phyloP scores from a whole-genome alignment of 2,888 invertebrate species.

The Cylindroiulus punctatus region DNA sequence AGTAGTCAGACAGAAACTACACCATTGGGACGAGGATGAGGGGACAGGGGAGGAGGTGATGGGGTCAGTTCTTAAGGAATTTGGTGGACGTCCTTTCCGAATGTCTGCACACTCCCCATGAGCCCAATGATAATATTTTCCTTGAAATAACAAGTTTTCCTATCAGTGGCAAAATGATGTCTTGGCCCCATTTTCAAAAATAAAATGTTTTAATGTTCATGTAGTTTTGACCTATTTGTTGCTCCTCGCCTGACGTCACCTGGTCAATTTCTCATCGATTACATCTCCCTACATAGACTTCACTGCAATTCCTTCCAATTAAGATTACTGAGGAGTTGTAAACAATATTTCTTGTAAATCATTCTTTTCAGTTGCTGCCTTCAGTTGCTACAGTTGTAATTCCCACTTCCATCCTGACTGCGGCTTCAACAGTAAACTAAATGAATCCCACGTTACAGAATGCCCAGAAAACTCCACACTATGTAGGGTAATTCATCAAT shows the following conservation, averaged over 20 bases:
- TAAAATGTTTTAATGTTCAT: neutral
- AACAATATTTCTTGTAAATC: neutral
- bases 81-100: too few species aligned
- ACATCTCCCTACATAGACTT: too few species aligned
- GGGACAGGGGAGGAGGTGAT: too few species aligned
- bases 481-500: slow-evolving; percentile 85
- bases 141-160: neutral
- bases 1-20: too few species aligned
- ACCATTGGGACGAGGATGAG: too few species aligned
- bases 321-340: too few species aligned
- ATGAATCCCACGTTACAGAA: slow-evolving; percentile 73
- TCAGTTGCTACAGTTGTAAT: slow-evolving; percentile 83
- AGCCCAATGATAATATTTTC: neutral
- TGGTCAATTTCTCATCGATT: neutral
- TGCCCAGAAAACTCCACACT: slow-evolving; percentile 78
- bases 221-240: neutral
- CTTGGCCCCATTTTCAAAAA: neutral
- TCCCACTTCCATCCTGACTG: slow-evolving; percentile 47
- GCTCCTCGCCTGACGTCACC: neutral
- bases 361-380: slow-evolving; percentile 65
- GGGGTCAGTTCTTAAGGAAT: too few species aligned
- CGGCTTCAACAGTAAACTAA: slow-evolving; percentile 69
- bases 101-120: neutral
- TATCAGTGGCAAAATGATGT: neutral
- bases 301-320: too few species aligned